Percentiles rank a stretch among this genome's conserved stretches.
These are phyloP conservation scores for Wasmannia auropunctata DNA, from an alignment of 1,140 invertebrate species.

Conservation along the genomic window DNA sequence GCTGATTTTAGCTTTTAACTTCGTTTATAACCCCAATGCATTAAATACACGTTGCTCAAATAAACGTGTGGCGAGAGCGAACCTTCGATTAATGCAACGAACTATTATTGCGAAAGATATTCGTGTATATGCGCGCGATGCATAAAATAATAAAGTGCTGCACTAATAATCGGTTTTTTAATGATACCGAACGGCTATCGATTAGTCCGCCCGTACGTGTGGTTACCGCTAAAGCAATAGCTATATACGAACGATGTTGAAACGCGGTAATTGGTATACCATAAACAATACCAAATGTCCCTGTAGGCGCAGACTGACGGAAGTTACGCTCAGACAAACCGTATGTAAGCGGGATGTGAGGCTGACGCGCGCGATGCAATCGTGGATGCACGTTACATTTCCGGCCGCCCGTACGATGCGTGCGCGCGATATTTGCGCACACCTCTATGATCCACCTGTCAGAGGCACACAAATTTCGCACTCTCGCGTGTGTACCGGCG, in stretches of 20 bases:
- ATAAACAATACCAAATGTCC: constrained; percentile 52
- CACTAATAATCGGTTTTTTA: background rate
- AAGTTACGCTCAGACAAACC: constrained; percentile 74
- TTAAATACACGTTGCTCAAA: background rate
- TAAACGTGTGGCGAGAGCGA: background rate
- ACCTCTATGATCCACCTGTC: constrained; percentile 58
- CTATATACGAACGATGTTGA: too few species aligned
- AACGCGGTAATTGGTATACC: constrained; percentile 44
- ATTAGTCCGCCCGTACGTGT: background rate
- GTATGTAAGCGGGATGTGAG: constrained; percentile 72
- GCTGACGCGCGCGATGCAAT: constrained; percentile 47
- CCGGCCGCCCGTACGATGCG: constrained; percentile 32
- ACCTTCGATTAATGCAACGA: background rate
- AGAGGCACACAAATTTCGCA: constrained; percentile 25
- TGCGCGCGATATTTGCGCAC: constrained; percentile 64
- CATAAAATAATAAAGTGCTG: background rate
- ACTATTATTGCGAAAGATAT: background rate
- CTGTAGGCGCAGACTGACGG: constrained; percentile 47
- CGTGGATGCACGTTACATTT: constrained; percentile 32
- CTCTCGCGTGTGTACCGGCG: background rate
- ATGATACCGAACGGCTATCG: background rate
- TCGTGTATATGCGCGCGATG: background rate
- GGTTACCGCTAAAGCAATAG: too few species aligned
- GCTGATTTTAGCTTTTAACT: background rate
- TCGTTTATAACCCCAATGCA: background rate